Percentiles rank a stretch among this genome's conserved stretches.
phyloP scores from a whole-genome alignment of 53 echinoderm and acorn worm genomes.

The Astropecten irregularis region DNA sequence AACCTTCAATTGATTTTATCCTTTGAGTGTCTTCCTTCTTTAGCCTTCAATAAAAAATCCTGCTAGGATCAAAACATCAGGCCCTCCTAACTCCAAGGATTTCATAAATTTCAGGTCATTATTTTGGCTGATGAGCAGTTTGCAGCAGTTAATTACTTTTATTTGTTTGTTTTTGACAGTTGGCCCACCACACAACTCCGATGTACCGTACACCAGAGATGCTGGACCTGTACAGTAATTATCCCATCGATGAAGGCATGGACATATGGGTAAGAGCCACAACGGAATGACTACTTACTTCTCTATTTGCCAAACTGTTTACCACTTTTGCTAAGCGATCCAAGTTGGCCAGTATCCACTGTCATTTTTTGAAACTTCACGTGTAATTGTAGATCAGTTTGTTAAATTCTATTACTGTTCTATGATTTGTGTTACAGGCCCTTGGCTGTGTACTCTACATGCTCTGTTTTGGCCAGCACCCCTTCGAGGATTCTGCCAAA shows the following conservation, averaged over 20 bases:
- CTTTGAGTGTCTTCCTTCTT: too few relatives aligned
- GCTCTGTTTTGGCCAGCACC: conserved; percentile 89
- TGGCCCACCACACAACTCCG: conserved; percentile 49
- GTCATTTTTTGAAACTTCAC: background rate
- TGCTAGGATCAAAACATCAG: too few relatives aligned
- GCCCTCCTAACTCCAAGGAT: too few relatives aligned
- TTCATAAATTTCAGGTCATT: too few relatives aligned
- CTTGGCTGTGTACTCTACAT: conserved; percentile 92
- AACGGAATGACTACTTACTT: background rate
- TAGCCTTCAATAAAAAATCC: too few relatives aligned
- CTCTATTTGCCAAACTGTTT: too few relatives aligned
- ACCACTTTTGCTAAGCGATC: too few relatives aligned
- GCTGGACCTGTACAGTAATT: conserved; percentile 91
- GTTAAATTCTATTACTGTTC: background rate
- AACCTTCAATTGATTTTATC: too few relatives aligned
- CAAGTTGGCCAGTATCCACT: too few relatives aligned
- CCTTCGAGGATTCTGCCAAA: conserved; percentile 99
- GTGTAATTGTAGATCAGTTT: background rate
- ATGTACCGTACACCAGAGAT: conserved; percentile 79
- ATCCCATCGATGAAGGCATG: conserved; percentile 85
- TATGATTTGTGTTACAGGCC: conserved; percentile 56
- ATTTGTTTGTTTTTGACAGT: too few relatives aligned
- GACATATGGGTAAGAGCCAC: conserved; percentile 93
- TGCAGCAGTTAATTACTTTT: too few relatives aligned
- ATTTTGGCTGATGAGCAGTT: too few relatives aligned